phyloP scores from a whole-genome alignment of 2,888 invertebrate species.

The Callyntrura guangdongensis region DNA sequence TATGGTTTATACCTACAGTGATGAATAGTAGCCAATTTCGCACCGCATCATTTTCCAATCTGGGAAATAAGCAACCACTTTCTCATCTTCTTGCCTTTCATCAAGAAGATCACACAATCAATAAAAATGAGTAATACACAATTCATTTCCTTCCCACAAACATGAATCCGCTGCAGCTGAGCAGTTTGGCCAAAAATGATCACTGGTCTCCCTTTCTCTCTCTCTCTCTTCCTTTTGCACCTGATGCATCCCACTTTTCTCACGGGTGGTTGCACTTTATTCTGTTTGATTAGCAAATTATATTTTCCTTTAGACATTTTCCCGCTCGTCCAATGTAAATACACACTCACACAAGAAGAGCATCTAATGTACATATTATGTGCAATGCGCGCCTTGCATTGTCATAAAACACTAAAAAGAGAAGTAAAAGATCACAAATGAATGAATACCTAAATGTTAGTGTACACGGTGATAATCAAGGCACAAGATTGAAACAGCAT shows the following conservation, averaged over 20 bases:
- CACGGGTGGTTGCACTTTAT: constrained; percentile 71
- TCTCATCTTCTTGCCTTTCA: constrained; percentile 2
- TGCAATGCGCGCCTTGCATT: not conserved
- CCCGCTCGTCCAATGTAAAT: not conserved
- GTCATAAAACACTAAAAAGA: not conserved
- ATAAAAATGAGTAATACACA: constrained; percentile 21
- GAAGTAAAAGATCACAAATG: not conserved
- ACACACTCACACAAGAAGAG: not conserved
- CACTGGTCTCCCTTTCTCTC: not conserved
- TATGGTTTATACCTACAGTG: constrained; percentile 6
- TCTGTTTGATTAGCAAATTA: constrained; percentile 58
- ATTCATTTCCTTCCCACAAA: constrained; percentile 15
- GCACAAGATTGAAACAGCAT: too few species aligned
- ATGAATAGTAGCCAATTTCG: constrained; percentile 44
- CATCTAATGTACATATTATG: not conserved
- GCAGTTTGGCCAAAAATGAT: too few species aligned
- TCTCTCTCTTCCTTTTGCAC: not conserved
- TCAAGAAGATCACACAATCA: constrained; percentile 8
- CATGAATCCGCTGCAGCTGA: not conserved
- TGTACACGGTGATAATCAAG: not conserved
- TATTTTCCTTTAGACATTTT: constrained; percentile 5
- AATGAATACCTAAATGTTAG: not conserved
- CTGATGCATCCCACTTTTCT: constrained; percentile 7
- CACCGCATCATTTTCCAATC: constrained; percentile 50
- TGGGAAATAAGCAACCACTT: not conserved